Conservation (phyloP, 1,140 invertebrate species). For the Chionoecetes opilio region DNA sequence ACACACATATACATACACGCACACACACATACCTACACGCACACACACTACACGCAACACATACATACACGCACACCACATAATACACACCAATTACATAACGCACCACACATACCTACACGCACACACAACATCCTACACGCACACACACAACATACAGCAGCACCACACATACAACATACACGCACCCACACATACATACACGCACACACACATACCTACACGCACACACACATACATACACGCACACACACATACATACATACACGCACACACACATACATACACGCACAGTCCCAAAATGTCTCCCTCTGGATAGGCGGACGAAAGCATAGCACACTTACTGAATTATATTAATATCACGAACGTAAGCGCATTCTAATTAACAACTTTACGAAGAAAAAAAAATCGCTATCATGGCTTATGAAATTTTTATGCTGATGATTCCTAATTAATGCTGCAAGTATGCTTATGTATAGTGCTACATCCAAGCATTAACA, state of each 20-base stretch:
- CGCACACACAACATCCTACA: not conserved
- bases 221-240: conserved; percentile 20
- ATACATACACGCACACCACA: not conserved
- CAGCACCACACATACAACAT: too few relatives aligned
- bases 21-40: not conserved
- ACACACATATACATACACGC: conserved; percentile 40
- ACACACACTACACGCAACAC: conserved; percentile 7
- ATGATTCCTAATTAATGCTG: too few relatives aligned
- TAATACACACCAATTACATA: too few relatives aligned
- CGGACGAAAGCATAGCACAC: too few relatives aligned
- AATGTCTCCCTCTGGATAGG: not conserved
- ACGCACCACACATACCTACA: not conserved
- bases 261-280: not conserved
- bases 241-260: conserved; percentile 16
- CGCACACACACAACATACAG: too few relatives aligned
- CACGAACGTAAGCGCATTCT: too few relatives aligned
- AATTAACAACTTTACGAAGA: too few relatives aligned
- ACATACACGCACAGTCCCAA: not conserved
- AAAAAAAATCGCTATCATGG: too few relatives aligned
- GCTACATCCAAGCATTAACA: too few relatives aligned
- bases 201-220: conserved; percentile 21
- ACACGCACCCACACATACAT: not conserved
- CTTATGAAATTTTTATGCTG: too few relatives aligned
- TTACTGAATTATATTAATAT: too few relatives aligned
- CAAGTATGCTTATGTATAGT: too few relatives aligned